These are phyloP conservation scores for Gallirallus australis DNA, from an alignment of 2,797 vertebrate species.

Conservation along the genomic window DNA sequence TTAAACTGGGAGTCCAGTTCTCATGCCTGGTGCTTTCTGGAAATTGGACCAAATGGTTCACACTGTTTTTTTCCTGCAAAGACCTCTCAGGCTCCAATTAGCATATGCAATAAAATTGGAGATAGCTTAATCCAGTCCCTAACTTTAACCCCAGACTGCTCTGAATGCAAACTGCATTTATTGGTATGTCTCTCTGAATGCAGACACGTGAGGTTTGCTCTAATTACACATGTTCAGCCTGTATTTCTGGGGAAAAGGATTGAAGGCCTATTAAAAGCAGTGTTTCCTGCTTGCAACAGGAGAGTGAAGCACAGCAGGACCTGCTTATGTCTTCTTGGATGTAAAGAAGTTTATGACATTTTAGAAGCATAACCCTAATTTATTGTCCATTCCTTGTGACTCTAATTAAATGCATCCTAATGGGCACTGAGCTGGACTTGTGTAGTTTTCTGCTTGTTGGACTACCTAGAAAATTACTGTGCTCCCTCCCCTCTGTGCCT, in stretches of 20 bases:
- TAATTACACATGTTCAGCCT: neutral
- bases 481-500: neutral
- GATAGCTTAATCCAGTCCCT: neutral
- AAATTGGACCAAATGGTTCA: neutral
- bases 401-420: neutral
- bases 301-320: neutral
- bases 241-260: neutral
- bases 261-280: neutral
- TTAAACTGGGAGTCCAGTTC: neutral
- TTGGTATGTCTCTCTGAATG: neutral
- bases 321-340: neutral
- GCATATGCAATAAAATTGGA: neutral
- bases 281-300: neutral
- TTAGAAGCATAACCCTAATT: neutral
- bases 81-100: neutral
- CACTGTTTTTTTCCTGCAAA: neutral
- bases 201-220: neutral
- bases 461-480: neutral
- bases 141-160: neutral
- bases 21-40: neutral
- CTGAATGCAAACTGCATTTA: neutral
- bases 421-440: neutral
- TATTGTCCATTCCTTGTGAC: neutral
- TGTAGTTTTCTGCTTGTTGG: neutral
- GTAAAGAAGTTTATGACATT: neutral